These are phyloP conservation scores for Apostichopus leukothele DNA, from an alignment of 53 echinoderm and acorn worm species.

Conservation along the genomic window DNA sequence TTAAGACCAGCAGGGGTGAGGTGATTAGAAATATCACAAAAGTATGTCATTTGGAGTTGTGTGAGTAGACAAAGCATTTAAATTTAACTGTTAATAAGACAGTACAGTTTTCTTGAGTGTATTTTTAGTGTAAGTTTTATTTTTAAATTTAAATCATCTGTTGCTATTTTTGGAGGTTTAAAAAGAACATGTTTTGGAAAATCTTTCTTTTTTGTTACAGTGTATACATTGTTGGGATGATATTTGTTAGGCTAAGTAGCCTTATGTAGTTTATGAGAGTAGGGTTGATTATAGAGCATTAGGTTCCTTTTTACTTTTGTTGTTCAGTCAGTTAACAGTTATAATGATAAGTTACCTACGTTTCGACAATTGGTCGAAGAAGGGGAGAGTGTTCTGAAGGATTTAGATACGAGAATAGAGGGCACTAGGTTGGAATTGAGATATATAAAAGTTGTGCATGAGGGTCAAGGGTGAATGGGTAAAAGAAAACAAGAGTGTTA, in stretches of 20 bases:
- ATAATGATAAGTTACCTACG: neutral
- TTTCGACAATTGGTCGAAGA: constrained; percentile 38
- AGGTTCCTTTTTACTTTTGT: no score
- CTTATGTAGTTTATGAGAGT: no score
- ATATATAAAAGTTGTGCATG: no score
- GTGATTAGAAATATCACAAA: constrained; percentile 33
- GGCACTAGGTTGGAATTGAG: neutral
- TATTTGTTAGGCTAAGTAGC: no score
- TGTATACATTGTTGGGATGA: no score
- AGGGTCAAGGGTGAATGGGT: no score
- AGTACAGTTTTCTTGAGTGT: neutral
- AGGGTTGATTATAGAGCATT: no score
- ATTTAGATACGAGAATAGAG: neutral
- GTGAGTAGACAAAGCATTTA: neutral
- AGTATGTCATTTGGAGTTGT: neutral
- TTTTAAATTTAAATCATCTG: neutral
- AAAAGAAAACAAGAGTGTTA: no score
- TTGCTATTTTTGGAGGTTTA: neutral
- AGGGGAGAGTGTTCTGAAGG: constrained; percentile 37
- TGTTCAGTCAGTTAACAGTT: neutral
- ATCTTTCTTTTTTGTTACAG: no score
- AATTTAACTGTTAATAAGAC: neutral
- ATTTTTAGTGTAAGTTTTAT: neutral
- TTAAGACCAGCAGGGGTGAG: neutral
- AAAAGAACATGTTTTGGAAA: neutral